Base-by-base conservation (phyloP, 2,113 vertebrate genomes). In the Nibea albiflora region DNA sequence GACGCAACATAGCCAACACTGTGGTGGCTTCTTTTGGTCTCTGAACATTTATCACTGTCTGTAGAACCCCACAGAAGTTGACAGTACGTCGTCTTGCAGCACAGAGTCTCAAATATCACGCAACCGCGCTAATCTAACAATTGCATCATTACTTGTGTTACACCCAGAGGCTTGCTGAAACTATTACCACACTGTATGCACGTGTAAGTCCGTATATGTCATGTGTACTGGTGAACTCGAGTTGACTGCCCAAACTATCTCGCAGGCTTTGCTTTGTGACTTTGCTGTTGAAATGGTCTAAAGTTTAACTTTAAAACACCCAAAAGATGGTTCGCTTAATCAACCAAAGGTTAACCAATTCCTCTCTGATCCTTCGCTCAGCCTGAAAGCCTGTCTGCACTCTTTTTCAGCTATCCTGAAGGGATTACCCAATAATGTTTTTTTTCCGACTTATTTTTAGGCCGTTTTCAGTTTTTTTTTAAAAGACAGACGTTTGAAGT, bases 401-500 rank as follows among this genome's bases (percentile, higher is more conserved):
- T 61, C 49, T 16, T 64, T 44, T 42, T 39, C 66, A 28, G 28
- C 69, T 62, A 10, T 63, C 61, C 24, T 56, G 53, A 69, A 54
- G 76, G 65, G 68, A 82, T 91, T 76, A 85, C 24, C 64, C 53
- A 57, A 17, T 49, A 52, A 28, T 68, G 49, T 66, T 66, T 73
- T 73, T 66, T 66, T 73, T 73, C 11, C 57, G 11, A 46, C 8
- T 42, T 31, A 83, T 67, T 49, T 68, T 52, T 11, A 44, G 19
- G 20, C 65, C 7, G 0, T 80, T 81, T 72, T n/a, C 20, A 56
- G 63, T 81, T 80, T 80, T 88, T 56, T 64, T 82, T 76, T n/a
- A n/a, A 52, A 68, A 84, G 71, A 70, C 57, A 80, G 73, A 78
- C 76, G 12, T 87, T 86, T 91, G 88, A 89, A 90, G 84, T 65